Evolutionary conservation across 2,888 invertebrate genomes (phyloP).

Genomic region (Elgonia sp.): DNA sequence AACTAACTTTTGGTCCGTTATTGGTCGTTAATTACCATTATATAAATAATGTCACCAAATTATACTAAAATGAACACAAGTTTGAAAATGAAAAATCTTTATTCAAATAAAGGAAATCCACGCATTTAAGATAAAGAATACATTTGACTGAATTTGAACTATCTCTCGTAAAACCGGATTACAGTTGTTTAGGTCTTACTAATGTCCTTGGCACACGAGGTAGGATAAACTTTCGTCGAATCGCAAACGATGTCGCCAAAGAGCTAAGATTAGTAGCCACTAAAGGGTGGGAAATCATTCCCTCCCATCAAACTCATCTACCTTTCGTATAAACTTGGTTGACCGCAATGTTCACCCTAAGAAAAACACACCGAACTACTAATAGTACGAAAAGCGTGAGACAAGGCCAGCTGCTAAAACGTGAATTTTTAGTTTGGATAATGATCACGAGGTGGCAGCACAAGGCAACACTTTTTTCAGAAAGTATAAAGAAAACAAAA

Average conservation of each 20-base stretch:
- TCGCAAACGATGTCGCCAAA: slow-evolving; percentile 71
- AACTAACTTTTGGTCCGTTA: too few relatives aligned
- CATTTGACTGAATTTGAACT: slow-evolving; percentile 1
- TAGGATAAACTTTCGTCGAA: slow-evolving; percentile 49
- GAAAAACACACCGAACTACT: slow-evolving; percentile 59
- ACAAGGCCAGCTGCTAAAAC: slow-evolving; percentile 59
- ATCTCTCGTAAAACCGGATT: slow-evolving; percentile 22
- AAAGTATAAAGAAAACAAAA: too few relatives aligned
- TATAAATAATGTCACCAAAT: too few relatives aligned
- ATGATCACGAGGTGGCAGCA: slow-evolving; percentile 78
- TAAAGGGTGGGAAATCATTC: slow-evolving; percentile 71
- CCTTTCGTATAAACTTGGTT: slow-evolving; percentile 77
- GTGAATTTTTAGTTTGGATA: slow-evolving; percentile 61
- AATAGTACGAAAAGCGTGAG: slow-evolving; percentile 54
- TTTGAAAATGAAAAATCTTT: background rate
- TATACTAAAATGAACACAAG: background rate
- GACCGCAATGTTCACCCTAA: slow-evolving; percentile 77
- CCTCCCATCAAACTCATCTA: slow-evolving; percentile 76
- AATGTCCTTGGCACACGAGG: slow-evolving; percentile 30
- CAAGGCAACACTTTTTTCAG: slow-evolving; percentile 69
- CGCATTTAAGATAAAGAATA: background rate
- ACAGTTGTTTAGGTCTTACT: slow-evolving; percentile 38
- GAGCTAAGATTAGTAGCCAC: slow-evolving; percentile 76
- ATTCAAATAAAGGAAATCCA: background rate
- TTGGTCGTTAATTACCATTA: too few relatives aligned